Percentiles rank a stretch among this genome's conserved stretches.
Evolutionary conservation across 2,797 vertebrate genomes (phyloP).

Genomic region (Hipposideros larvatus): DNA sequence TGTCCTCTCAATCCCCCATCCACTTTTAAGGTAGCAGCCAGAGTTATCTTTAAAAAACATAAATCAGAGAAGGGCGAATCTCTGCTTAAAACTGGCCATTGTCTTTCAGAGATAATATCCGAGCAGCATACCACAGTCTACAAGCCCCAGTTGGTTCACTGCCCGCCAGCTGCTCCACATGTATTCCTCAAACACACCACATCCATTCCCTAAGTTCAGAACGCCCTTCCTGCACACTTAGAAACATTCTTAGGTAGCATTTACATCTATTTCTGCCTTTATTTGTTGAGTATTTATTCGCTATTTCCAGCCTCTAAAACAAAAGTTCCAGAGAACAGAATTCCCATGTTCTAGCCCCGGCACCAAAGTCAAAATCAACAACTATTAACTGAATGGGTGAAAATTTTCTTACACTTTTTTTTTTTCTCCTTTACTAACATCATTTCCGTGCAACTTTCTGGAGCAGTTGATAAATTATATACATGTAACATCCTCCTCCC

Average conservation of each 20-base stretch:
- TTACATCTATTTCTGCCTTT: neutral
- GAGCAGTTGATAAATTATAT: neutral
- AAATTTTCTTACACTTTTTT: neutral
- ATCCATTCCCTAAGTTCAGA: neutral
- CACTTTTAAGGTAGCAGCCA: neutral
- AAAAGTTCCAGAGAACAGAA: neutral
- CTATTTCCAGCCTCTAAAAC: neutral
- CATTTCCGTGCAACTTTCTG: neutral
- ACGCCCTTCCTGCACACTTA: neutral
- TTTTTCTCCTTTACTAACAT: neutral
- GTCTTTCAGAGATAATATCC: neutral
- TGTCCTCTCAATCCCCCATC: neutral
- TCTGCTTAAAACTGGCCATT: neutral
- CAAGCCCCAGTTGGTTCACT: neutral
- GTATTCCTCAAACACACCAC: neutral
- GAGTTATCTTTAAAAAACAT: neutral
- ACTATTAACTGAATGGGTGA: neutral
- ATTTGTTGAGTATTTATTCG: neutral
- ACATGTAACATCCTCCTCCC: neutral
- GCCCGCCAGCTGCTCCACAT: neutral
- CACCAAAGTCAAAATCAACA: neutral
- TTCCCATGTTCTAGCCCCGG: neutral
- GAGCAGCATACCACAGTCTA: accelerated
- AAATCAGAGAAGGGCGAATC: neutral
- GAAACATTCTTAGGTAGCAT: neutral